A percentile compares a stretch with the other conserved stretches of the same genome.
Evolutionary conservation across 35 echinoderm and acorn worm genomes (phyloP).

Genomic region (Strongylocentrotus purpuratus): DNA sequence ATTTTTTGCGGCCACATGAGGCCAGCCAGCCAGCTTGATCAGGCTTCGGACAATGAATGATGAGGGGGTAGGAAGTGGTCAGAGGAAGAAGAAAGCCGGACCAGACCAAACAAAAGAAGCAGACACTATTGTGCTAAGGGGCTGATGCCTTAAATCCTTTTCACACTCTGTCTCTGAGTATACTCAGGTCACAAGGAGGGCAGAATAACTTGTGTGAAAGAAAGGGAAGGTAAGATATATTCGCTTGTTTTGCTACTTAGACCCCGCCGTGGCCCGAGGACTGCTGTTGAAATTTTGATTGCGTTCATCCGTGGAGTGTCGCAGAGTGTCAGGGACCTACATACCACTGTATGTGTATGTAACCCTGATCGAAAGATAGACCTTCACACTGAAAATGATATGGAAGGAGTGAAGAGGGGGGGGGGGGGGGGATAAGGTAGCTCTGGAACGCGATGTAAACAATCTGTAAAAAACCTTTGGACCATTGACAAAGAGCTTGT

Average conservation of each 20-base stretch:
- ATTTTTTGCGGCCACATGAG: not conserved
- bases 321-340: no score
- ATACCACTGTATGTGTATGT: no score
- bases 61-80: slow-evolving; percentile 22
- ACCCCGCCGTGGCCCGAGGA: no score
- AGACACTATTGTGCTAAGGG: slow-evolving; percentile 34
- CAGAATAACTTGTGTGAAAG: not conserved
- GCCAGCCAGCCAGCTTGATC: not conserved
- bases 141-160: slow-evolving; percentile 21
- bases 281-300: no score
- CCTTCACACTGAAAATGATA: no score
- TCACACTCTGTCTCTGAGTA: slow-evolving; percentile 6
- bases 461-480: no score
- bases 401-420: no score
- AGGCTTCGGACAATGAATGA: not conserved
- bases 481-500: no score
- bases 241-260: not conserved
- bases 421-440: no score
- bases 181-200: not conserved
- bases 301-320: no score
- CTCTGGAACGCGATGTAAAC: no score
- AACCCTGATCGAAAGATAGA: no score
- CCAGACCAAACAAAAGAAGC: slow-evolving; percentile 15
- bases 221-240: not conserved
- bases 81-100: slow-evolving; percentile 21